Percentiles rank a stretch among this genome's conserved stretches.
Evolutionary conservation across 2,888 invertebrate genomes (phyloP).

Genomic region (Drosophila nr. fundita): DNA sequence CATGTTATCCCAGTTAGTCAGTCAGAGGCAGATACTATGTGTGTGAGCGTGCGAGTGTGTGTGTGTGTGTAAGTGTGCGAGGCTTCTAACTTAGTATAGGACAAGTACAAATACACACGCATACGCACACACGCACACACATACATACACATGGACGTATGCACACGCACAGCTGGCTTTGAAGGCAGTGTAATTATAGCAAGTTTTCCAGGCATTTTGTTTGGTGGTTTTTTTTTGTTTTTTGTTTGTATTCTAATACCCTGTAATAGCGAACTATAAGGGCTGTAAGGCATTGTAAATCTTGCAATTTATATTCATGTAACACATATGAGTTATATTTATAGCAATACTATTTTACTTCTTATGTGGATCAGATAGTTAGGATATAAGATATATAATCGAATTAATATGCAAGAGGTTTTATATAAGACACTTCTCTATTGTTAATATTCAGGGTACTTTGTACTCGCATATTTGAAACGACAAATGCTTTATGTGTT

Average conservation of each 20-base stretch:
- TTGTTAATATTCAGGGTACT: conserved; percentile 12
- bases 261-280: background rate
- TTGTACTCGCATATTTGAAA: background rate
- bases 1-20: conserved; percentile 63
- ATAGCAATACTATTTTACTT: background rate
- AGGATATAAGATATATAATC: background rate
- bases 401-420: background rate
- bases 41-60: background rate
- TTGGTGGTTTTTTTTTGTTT: conserved; percentile 3
- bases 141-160: conserved; percentile 12
- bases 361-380: background rate
- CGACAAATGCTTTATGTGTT: conserved; percentile 10
- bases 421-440: background rate
- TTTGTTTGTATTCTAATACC: conserved; percentile 22
- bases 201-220: conserved; percentile 75
- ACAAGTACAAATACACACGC: conserved; percentile 18
- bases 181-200: conserved; percentile 72
- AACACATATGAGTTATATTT: background rate
- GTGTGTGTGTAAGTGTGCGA: conserved; percentile 1
- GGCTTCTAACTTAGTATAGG: conserved; percentile 45
- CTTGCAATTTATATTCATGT: background rate
- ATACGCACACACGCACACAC: conserved; percentile 25
- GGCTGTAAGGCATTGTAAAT: background rate
- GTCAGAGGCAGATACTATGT: conserved; percentile 37
- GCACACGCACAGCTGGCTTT: conserved; percentile 30